phyloP scores from a whole-genome alignment of 2,113 vertebrate genomes.

The Eolophus roseicapilla region DNA sequence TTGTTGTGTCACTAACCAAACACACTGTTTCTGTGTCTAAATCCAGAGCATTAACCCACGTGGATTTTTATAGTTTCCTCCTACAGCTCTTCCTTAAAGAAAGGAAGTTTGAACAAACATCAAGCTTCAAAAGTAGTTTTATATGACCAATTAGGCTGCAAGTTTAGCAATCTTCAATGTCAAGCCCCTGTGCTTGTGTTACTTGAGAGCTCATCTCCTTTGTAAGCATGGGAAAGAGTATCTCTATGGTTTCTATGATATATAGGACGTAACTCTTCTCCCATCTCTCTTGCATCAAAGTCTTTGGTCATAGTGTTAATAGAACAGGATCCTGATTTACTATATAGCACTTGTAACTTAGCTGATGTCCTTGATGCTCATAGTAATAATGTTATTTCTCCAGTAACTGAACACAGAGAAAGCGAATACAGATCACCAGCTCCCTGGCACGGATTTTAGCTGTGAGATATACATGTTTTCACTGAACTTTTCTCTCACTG shows the following conservation, averaged over 20 bases:
- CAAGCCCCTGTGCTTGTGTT: neutral
- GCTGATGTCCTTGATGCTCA: neutral
- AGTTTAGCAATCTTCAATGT: neutral
- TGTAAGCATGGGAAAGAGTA: neutral
- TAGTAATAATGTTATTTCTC: neutral
- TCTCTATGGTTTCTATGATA: neutral
- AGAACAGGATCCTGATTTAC: neutral
- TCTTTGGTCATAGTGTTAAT: neutral
- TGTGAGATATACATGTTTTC: neutral
- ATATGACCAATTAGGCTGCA: neutral
- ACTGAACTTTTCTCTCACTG: neutral
- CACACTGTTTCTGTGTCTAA: slow-evolving; percentile 14
- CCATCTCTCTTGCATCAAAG: rapidly evolving
- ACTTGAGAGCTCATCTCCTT: neutral
- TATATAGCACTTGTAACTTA: neutral
- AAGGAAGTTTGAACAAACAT: slow-evolving; percentile 21
- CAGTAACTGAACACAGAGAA: neutral
- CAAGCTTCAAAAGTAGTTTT: slow-evolving; percentile 6
- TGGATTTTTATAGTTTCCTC: slow-evolving; percentile 34
- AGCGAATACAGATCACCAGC: neutral
- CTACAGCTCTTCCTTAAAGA: slow-evolving; percentile 45
- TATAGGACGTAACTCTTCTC: neutral
- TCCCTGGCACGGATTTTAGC: neutral
- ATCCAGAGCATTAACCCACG: neutral
- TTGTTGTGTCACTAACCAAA: neutral